A percentile compares a stretch with the other conserved stretches of the same genome.
phyloP scores from a whole-genome alignment of 2,797 vertebrate species.

The Chlorospingus flavigularis region DNA sequence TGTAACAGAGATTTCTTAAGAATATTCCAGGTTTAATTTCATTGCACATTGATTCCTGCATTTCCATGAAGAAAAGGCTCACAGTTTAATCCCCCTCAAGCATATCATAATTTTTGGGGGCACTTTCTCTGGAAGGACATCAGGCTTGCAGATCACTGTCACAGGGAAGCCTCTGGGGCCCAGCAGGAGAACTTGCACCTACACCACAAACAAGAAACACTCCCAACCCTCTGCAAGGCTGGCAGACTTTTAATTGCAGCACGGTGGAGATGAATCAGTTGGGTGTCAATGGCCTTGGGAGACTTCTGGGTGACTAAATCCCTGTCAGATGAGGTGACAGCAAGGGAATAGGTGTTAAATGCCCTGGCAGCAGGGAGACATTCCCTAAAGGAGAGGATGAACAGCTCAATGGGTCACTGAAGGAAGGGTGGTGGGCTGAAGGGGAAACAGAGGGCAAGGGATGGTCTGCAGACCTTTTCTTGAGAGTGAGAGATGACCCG shows the following conservation, averaged over 20 bases:
- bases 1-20: background rate
- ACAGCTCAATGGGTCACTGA: background rate
- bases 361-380: background rate
- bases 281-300: background rate
- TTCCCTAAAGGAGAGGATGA: background rate
- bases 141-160: background rate
- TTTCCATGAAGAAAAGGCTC: background rate
- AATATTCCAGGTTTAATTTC: background rate
- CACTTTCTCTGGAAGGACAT: background rate
- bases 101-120: rapidly evolving
- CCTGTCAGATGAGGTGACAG: background rate
- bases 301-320: background rate
- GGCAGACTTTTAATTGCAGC: conserved; percentile 7
- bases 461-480: background rate
- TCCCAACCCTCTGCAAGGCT: background rate
- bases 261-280: background rate
- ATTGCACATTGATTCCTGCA: background rate
- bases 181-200: background rate
- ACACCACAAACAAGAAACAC: background rate
- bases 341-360: background rate
- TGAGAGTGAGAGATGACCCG: background rate
- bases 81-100: background rate
- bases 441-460: background rate
- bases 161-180: background rate
- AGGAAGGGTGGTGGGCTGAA: background rate